phyloP scores from a whole-genome alignment of 2,888 invertebrate genomes.

The Loripinus fragilis region DNA sequence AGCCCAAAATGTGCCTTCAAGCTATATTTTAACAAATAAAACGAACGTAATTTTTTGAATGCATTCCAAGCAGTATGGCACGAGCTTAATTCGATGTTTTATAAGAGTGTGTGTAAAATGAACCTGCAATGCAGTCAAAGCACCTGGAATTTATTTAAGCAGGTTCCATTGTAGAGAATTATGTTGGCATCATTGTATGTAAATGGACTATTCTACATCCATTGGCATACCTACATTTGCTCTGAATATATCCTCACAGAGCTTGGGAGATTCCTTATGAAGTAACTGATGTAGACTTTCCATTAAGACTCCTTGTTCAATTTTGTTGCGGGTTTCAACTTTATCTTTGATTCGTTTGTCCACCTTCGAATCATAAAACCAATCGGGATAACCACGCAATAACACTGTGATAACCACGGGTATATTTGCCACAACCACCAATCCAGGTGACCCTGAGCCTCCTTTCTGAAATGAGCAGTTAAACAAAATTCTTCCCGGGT shows the following conservation, averaged over 20 bases:
- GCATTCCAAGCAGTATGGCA: too few species aligned
- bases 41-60: too few species aligned
- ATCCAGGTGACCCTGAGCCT: slow-evolving; percentile 53
- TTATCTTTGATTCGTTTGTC: neutral
- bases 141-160: too few species aligned
- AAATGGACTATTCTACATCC: too few species aligned
- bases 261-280: neutral
- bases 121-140: too few species aligned
- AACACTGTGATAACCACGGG: slow-evolving; percentile 44
- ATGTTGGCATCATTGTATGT: too few species aligned
- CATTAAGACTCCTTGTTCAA: slow-evolving; percentile 53
- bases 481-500: slow-evolving; percentile 34
- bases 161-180: too few species aligned
- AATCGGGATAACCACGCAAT: slow-evolving; percentile 48
- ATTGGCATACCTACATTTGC: too few species aligned
- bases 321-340: slow-evolving; percentile 22
- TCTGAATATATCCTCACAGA: slow-evolving; percentile 36
- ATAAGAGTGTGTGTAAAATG: too few species aligned
- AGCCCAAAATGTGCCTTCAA: too few species aligned
- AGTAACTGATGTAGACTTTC: slow-evolving; percentile 22
- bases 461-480: slow-evolving; percentile 50
- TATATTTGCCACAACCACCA: slow-evolving; percentile 18
- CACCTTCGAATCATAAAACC: slow-evolving; percentile 30
- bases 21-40: too few species aligned
- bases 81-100: too few species aligned